Percentiles rank a stretch among this genome's conserved stretches.
Conservation (phyloP, 2,113 vertebrate species). For the Muntiacus muntjak region DNA sequence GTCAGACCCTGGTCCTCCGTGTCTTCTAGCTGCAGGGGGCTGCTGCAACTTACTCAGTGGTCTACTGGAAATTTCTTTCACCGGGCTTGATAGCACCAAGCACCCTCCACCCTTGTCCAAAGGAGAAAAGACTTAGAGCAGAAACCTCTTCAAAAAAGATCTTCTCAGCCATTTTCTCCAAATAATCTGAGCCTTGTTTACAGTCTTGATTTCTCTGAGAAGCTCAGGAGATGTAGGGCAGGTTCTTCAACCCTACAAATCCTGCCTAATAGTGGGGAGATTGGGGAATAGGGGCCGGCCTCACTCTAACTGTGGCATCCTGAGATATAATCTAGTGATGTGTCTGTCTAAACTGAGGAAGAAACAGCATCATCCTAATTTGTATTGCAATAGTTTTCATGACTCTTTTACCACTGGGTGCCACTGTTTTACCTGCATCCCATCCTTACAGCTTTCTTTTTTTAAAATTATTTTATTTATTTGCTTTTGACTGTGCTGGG, state of each 20-base stretch:
- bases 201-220: background rate
- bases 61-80: background rate
- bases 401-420: background rate
- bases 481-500: background rate
- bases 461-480: background rate
- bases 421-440: background rate
- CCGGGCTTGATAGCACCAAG: background rate
- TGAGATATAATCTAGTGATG: background rate
- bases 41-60: background rate
- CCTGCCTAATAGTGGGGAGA: background rate
- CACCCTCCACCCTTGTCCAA: background rate
- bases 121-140: background rate
- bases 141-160: background rate
- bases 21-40: background rate
- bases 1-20: background rate
- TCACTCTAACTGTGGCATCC: background rate
- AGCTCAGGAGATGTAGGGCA: background rate
- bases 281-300: rapidly evolving
- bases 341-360: background rate
- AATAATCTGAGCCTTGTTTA: background rate
- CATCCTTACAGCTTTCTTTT: background rate
- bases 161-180: background rate
- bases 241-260: background rate
- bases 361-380: background rate
- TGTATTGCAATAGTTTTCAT: background rate